phyloP scores from a whole-genome alignment of 2,797 vertebrate genomes.

The Staurois parvus region DNA sequence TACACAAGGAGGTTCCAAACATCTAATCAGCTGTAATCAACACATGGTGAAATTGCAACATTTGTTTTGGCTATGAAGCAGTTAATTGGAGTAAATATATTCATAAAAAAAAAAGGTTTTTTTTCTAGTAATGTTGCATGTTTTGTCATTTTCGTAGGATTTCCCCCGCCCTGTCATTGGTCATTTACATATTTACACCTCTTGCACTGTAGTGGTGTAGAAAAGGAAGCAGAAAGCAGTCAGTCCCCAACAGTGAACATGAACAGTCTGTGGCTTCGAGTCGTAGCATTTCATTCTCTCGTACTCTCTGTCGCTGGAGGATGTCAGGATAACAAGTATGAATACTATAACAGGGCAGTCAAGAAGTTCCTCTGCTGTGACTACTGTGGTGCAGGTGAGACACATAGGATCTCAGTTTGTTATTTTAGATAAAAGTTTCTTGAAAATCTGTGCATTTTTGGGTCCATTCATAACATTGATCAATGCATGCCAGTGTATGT shows the following conservation, averaged over 20 bases:
- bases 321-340: background rate
- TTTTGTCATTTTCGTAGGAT: background rate
- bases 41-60: background rate
- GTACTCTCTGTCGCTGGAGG: background rate
- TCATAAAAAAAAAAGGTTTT: background rate
- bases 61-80: background rate
- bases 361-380: conserved; percentile 21
- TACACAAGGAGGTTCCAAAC: background rate
- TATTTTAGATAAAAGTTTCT: no score
- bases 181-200: background rate
- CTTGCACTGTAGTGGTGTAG: background rate
- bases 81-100: background rate
- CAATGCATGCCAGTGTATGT: no score
- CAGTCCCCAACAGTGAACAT: background rate
- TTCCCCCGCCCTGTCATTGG: background rate
- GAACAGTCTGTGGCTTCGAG: background rate
- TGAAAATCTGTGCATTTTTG: no score
- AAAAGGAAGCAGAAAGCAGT: background rate
- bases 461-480: no score
- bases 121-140: background rate
- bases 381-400: conserved; percentile 41
- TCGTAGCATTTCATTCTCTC: background rate
- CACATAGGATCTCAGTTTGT: no score
- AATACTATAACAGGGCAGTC: rapidly evolving
- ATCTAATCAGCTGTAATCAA: no score